Percentiles rank a stretch among this genome's conserved stretches.
Conservation (phyloP, 2,888 invertebrate genomes). For the Netelia fuscicornis region DNA sequence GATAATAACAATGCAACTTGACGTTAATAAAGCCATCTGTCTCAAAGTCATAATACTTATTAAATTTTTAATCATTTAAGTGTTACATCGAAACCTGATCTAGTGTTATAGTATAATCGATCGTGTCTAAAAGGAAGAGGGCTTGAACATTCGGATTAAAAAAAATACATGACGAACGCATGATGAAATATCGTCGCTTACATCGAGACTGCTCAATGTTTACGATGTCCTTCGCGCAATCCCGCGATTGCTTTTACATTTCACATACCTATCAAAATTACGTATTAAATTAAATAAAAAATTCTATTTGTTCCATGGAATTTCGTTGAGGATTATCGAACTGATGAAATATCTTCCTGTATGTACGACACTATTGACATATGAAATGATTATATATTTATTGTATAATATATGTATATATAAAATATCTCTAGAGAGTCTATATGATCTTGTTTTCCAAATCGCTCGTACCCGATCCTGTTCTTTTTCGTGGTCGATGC, state of each 20-base stretch:
- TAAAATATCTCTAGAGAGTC: constrained; percentile 71
- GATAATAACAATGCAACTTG: constrained; percentile 62
- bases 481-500: neutral
- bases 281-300: constrained; percentile 6
- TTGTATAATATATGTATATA: constrained; percentile 76
- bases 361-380: constrained; percentile 63
- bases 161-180: constrained; percentile 7
- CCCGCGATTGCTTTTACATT: constrained; percentile 14
- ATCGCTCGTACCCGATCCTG: neutral
- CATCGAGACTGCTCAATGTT: constrained; percentile 52
- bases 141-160: constrained; percentile 3
- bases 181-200: constrained; percentile 53
- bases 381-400: constrained; percentile 75
- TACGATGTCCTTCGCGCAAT: constrained; percentile 32
- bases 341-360: constrained; percentile 61
- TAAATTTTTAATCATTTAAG: constrained; percentile 25
- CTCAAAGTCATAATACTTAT: constrained; percentile 23
- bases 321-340: constrained; percentile 25
- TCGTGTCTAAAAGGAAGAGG: constrained; percentile 21
- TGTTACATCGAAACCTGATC: constrained; percentile 57
- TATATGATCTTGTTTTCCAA: neutral
- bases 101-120: constrained; percentile 24
- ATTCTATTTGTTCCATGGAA: constrained; percentile 39
- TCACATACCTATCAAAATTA: constrained; percentile 14
- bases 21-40: constrained; percentile 65